phyloP scores from a whole-genome alignment of 2,888 invertebrate genomes.

The Archaeoteleia sp. region DNA sequence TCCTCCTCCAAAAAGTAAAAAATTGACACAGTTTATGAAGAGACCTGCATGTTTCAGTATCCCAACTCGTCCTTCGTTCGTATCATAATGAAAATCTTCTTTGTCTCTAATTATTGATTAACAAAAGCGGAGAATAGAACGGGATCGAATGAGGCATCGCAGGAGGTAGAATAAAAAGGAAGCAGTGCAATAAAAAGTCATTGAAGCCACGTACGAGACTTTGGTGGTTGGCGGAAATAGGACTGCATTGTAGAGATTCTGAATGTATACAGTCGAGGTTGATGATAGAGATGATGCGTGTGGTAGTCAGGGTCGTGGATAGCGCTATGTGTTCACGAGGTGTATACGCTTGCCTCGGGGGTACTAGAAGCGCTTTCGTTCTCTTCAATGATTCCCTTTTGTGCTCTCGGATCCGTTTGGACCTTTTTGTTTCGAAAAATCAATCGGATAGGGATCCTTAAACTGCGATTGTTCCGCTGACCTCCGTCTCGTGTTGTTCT shows the following conservation, averaged over 20 bases:
- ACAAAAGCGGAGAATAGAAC: constrained; percentile 6
- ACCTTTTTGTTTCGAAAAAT: constrained; percentile 53
- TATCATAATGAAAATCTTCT: background rate
- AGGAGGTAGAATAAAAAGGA: background rate
- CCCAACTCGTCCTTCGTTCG: background rate
- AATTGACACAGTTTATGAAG: background rate
- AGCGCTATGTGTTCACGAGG: constrained; percentile 12
- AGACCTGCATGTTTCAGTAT: background rate
- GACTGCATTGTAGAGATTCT: constrained; percentile 17
- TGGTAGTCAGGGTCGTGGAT: constrained; percentile 49
- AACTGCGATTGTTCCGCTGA: constrained; percentile 55
- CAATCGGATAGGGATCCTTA: constrained; percentile 57
- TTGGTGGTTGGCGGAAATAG: constrained; percentile 24
- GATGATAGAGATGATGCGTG: constrained; percentile 14
- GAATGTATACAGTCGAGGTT: constrained; percentile 33
- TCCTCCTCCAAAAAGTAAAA: background rate
- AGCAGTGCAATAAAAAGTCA: constrained; percentile 20
- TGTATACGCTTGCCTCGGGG: constrained; percentile 48
- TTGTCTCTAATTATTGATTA: constrained; percentile 32
- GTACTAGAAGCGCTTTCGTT: constrained; percentile 55
- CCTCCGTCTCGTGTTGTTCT: constrained; percentile 33
- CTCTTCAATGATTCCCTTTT: constrained; percentile 52
- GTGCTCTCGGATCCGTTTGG: constrained; percentile 44
- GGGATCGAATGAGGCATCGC: background rate
- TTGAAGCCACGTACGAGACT: constrained; percentile 13